A percentile compares a stretch with the other conserved stretches of the same genome.
These are phyloP conservation scores for Vanessa atalanta DNA, from an alignment of 1,140 invertebrate species.

Conservation along the genomic window DNA sequence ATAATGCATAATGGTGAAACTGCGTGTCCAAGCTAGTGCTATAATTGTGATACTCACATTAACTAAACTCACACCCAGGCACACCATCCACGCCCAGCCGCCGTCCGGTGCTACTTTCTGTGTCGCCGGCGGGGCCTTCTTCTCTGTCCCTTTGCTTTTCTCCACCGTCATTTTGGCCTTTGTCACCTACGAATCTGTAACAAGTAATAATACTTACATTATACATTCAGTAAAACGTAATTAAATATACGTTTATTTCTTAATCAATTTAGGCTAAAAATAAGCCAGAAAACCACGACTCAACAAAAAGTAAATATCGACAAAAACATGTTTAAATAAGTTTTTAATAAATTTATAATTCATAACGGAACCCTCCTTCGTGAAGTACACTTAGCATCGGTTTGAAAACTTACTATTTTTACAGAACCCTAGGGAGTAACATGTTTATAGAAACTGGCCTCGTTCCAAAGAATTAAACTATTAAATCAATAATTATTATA, in stretches of 20 bases:
- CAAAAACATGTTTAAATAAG: too few relatives aligned
- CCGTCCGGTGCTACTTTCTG: constrained; percentile 86
- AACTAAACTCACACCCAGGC: constrained; percentile 88
- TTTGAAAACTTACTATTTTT: constrained; percentile 5
- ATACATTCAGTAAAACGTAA: neutral
- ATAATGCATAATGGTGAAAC: too few relatives aligned
- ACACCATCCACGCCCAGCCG: constrained; percentile 91
- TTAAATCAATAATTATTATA: neutral
- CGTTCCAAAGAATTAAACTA: neutral
- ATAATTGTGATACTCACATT: constrained; percentile 83
- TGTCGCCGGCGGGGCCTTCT: constrained; percentile 56
- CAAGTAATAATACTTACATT: constrained; percentile 16
- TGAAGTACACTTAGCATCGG: neutral
- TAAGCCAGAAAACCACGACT: too few relatives aligned
- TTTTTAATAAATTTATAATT: neutral
- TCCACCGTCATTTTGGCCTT: constrained; percentile 75
- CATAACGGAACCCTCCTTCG: neutral
- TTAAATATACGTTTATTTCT: too few relatives aligned
- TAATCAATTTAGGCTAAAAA: too few relatives aligned
- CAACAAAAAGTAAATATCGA: too few relatives aligned
- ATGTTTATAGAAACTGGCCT: neutral
- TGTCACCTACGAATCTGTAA: constrained; percentile 73
- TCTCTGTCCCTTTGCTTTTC: constrained; percentile 66
- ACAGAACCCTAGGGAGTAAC: neutral
- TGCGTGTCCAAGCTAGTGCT: too few relatives aligned